Evolutionary conservation across 37 sponge, comb jelly and placozoan genomes (phyloP).

Genomic region (Agelas oroides): DNA sequence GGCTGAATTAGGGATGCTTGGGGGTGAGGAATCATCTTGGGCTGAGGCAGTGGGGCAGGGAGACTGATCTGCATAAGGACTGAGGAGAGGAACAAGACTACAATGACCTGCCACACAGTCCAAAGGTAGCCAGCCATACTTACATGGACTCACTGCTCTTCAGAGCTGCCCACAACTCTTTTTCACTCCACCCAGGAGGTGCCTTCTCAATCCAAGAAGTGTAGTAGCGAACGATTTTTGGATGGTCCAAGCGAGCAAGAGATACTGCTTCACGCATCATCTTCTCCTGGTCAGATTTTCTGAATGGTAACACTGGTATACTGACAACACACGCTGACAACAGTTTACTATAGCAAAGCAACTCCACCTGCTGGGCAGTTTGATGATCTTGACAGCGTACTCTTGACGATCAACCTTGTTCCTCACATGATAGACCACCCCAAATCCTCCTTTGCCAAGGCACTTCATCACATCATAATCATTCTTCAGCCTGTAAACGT

Average conservation of each 20-base stretch:
- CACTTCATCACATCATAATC: not conserved
- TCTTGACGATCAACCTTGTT: slow-evolving; percentile 54
- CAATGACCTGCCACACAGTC: too few species aligned
- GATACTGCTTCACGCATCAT: slow-evolving; percentile 82
- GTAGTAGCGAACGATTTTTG: slow-evolving; percentile 76
- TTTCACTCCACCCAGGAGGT: slow-evolving; percentile 18
- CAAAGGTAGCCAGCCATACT: not conserved
- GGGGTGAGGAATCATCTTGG: too few species aligned
- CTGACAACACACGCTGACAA: too few species aligned
- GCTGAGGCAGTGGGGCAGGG: too few species aligned
- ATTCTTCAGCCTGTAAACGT: too few species aligned
- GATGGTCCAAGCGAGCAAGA: slow-evolving; percentile 73
- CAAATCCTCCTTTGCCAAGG: slow-evolving; percentile 78
- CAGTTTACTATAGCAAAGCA: too few species aligned
- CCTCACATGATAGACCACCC: slow-evolving; percentile 66
- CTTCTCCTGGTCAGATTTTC: slow-evolving; percentile 29
- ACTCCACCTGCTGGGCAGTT: slow-evolving; percentile 1
- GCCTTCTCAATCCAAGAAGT: slow-evolving; percentile 80
- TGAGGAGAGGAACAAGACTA: too few species aligned
- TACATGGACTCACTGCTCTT: not conserved
- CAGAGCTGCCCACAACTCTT: not conserved
- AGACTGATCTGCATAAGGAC: too few species aligned
- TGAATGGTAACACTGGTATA: not conserved
- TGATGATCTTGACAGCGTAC: slow-evolving; percentile 76
- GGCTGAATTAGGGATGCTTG: too few species aligned